Evolutionary conservation across 2,888 invertebrate genomes (phyloP), one percentile per base, ranked within the genome.

Genomic region (Tyria jacobaeae): DNA sequence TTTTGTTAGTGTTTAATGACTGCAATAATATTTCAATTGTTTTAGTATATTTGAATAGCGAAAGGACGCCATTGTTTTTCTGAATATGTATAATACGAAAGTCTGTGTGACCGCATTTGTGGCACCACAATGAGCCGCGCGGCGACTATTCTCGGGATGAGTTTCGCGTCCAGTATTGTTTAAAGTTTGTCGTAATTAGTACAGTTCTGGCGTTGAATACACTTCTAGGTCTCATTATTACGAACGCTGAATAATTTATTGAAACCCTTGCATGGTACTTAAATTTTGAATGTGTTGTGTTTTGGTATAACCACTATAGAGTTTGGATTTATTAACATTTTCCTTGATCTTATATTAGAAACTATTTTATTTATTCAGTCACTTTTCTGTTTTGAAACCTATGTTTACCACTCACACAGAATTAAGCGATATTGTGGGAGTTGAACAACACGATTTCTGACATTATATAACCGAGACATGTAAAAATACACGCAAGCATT

Each of bases 161-260:
- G 91, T 91, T 92, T 91, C 85, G 86, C 87, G 91, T 92, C 92
- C 91, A 92, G 91, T 91, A 93, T 93, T 93, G 92, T 93, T 93
- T 89, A 91, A 92, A 93, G 91, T 92, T 93, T 89, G 92, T 90
- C 89, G 91, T 93, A 93, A 93, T 93, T 93, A 93, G 92, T 91
- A 88, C 86, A 91, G 90, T 90, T 91, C 85, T 84, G 80, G 83
- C 57, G 82, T 81, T 92, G 91, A 92, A 92, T 92, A 84, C 89
- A 89, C 88, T 89, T 84, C 87, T 89, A 86, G 89, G 86, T 87
- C 87, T 87, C 86, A 91, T 91, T 92, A 89, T 90, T 60, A 78
- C 81, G 83, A 84, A 81, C 73, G 68, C 68, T 76, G 79, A 75
- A 80, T 76, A 69, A 69, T 73, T 71, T 74, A 73, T 75, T 74